Conservation (phyloP, 2,888 invertebrate species). For the Bembecia ichneumoniformis region DNA sequence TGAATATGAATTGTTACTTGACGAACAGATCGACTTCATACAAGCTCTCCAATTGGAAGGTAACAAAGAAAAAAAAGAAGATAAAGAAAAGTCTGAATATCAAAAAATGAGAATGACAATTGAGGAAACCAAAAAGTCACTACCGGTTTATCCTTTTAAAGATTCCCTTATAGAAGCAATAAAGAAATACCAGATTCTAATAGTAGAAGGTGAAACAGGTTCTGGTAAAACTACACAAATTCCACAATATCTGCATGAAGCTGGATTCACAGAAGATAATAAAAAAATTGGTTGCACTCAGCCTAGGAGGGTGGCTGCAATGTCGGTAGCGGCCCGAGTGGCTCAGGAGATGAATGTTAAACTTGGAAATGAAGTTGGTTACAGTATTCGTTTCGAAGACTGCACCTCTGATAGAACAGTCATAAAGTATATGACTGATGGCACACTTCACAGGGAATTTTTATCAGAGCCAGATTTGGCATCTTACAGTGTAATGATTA, state of each 20-base stretch:
- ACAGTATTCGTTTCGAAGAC: constrained; percentile 97
- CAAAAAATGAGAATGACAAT: constrained; percentile 82
- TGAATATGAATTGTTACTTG: constrained; percentile 93
- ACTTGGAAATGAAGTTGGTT: constrained; percentile 92
- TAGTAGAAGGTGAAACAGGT: constrained; percentile 98
- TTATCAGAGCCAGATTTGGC: constrained; percentile 96
- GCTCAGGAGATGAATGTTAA: constrained; percentile 98
- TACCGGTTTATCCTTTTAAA: constrained; percentile 95
- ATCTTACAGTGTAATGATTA: constrained; percentile 98
- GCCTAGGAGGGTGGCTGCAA: constrained; percentile 97
- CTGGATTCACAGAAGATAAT: constrained; percentile 86
- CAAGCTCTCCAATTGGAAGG: constrained; percentile 89
- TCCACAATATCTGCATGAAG: constrained; percentile 96
- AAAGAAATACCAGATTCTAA: constrained; percentile 89
- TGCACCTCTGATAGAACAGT: constrained; percentile 97
- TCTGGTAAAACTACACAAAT: constrained; percentile 99
- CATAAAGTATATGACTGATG: constrained; percentile 99
- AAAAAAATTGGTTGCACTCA: constrained; percentile 98
- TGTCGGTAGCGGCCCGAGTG: constrained; percentile 99
- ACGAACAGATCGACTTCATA: constrained; percentile 98
- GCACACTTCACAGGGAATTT: constrained; percentile 97
- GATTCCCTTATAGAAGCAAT: constrained; percentile 92
- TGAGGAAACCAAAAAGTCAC: constrained; percentile 90
- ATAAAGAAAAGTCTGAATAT: constrained; percentile 76
- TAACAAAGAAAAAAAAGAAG: constrained; percentile 70